These are phyloP conservation scores for Pandemis cinnamomeana DNA, from an alignment of 2,888 invertebrate species.

Conservation along the genomic window DNA sequence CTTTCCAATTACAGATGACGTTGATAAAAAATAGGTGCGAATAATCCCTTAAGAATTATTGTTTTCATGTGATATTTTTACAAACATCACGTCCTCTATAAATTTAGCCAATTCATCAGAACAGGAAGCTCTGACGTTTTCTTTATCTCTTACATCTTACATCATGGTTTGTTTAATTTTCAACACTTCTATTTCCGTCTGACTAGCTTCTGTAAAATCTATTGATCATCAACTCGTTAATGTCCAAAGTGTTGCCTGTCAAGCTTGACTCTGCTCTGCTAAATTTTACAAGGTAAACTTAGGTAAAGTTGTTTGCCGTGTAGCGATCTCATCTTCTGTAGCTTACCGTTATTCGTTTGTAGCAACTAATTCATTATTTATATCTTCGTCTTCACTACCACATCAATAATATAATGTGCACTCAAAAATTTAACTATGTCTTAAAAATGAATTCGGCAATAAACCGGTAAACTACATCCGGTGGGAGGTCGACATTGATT, in stretches of 20 bases:
- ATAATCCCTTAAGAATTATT: background rate
- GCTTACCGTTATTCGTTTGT: background rate
- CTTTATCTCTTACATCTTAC: conserved; percentile 21
- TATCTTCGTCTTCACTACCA: background rate
- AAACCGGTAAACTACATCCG: conserved; percentile 37
- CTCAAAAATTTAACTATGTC: background rate
- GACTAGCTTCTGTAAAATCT: background rate
- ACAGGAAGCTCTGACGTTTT: conserved; percentile 28
- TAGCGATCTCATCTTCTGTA: background rate
- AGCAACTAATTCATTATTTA: background rate
- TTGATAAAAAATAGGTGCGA: too few species aligned
- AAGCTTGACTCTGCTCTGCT: background rate
- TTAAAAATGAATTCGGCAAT: conserved; percentile 6
- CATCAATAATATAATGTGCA: background rate
- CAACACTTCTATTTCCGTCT: conserved; percentile 37
- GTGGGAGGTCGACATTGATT: conserved; percentile 35
- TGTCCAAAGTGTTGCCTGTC: conserved; percentile 21
- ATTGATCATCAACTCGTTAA: conserved; percentile 15
- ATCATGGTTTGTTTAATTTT: conserved; percentile 34
- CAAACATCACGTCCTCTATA: conserved; percentile 8
- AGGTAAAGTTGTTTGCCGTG: background rate
- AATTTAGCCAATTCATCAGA: conserved; percentile 27
- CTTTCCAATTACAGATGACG: too few species aligned
- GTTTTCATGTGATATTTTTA: background rate
- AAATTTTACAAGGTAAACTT: background rate